Conservation (phyloP, 2,113 vertebrate species). For the Bubalus kerabau region DNA sequence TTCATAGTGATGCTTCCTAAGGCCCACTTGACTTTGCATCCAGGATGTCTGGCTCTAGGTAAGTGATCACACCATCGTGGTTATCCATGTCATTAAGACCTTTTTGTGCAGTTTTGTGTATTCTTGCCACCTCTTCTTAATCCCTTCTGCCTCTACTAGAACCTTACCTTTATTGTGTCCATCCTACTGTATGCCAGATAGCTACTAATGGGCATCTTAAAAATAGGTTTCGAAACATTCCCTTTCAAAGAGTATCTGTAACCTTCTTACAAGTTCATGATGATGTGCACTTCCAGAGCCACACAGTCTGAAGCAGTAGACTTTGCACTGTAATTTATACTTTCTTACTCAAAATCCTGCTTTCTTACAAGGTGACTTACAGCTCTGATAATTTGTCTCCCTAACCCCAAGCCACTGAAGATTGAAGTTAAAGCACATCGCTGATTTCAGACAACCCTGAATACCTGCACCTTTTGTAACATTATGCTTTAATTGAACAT, state of each 20-base stretch:
- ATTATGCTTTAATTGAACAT: conserved; percentile 53
- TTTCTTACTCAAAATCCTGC: conserved; percentile 2
- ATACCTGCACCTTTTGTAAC: conserved; percentile 62
- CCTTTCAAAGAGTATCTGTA: neutral
- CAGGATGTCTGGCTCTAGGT: neutral
- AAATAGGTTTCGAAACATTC: neutral
- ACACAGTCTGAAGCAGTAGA: neutral
- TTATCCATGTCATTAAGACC: neutral
- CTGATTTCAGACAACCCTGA: conserved; percentile 47
- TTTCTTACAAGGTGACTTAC: neutral
- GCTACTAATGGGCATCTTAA: neutral
- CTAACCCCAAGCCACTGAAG: neutral
- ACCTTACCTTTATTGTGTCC: neutral
- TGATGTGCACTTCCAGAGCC: neutral
- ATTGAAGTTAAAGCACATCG: neutral
- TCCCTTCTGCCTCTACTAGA: neutral
- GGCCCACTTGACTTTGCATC: neutral
- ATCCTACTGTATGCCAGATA: neutral
- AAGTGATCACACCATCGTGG: neutral
- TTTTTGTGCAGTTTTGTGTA: neutral
- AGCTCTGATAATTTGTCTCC: neutral
- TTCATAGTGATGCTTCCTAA: neutral
- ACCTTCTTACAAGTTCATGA: neutral
- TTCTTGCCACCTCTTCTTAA: neutral
- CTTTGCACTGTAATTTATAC: neutral